A percentile compares a stretch with the other conserved stretches of the same genome.
Evolutionary conservation across 2,113 vertebrate species (phyloP).

Genomic region (Ceyx margarethae): DNA sequence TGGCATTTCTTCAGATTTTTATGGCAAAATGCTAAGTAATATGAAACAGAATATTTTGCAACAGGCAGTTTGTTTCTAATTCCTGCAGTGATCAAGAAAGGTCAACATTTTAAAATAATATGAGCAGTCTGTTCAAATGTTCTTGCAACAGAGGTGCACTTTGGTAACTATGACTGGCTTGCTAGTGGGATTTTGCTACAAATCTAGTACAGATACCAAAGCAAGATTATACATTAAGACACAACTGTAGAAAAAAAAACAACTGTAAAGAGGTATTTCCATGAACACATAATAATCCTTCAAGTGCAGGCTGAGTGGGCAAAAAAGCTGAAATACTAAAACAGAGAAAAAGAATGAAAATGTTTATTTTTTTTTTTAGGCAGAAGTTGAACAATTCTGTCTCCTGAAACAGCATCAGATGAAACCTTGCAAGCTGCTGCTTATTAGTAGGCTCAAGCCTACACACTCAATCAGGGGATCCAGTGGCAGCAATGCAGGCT

Average conservation of each 20-base stretch:
- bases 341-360: background rate
- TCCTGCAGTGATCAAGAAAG: conserved; percentile 9
- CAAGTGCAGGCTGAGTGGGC: background rate
- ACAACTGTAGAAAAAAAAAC: background rate
- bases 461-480: rapidly evolving
- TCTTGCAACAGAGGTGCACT: background rate
- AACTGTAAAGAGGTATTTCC: background rate
- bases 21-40: conserved; percentile 50
- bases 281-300: background rate
- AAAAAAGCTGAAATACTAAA: background rate
- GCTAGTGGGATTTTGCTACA: background rate
- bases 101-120: conserved; percentile 20
- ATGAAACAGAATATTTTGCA: conserved; percentile 58
- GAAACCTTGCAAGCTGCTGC: background rate
- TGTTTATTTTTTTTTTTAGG: background rate
- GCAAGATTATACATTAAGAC: background rate
- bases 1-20: conserved; percentile 56
- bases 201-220: background rate
- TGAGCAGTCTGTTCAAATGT: conserved; percentile 16
- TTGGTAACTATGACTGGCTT: background rate
- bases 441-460: background rate
- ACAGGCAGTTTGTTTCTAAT: conserved; percentile 46
- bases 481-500: background rate
- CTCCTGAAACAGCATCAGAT: background rate
- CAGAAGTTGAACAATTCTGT: background rate